phyloP scores from a whole-genome alignment of 2,888 invertebrate species.

The Pristionchus maxplancki region DNA sequence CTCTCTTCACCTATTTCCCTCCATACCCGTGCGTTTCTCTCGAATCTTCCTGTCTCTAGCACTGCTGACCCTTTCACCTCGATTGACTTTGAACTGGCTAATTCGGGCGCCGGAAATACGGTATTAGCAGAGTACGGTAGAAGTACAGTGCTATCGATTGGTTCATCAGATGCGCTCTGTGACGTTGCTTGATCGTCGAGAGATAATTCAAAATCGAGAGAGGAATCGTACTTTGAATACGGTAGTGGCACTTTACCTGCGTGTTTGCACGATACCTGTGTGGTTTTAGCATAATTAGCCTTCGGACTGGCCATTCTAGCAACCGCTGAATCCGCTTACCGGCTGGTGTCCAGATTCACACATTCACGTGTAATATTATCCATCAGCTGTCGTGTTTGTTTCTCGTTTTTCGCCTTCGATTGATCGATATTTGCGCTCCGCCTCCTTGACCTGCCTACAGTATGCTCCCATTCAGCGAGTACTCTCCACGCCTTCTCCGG shows the following conservation, averaged over 20 bases:
- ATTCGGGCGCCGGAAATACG: not conserved
- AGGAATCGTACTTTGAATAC: not conserved
- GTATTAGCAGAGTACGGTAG: not conserved
- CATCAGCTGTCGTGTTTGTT: not conserved
- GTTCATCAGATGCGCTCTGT: too few species aligned
- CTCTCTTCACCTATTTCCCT: not conserved
- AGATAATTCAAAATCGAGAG: not conserved
- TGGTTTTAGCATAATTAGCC: not conserved
- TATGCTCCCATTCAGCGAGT: not conserved
- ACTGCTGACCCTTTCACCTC: not conserved
- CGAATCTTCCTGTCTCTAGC: not conserved
- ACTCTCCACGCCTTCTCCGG: not conserved
- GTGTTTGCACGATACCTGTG: not conserved
- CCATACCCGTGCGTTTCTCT: not conserved
- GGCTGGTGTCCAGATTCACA: not conserved
- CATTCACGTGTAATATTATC: not conserved
- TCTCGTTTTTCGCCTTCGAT: not conserved
- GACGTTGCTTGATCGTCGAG: too few species aligned
- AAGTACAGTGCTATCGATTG: not conserved
- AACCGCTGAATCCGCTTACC: not conserved
- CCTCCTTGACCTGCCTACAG: not conserved
- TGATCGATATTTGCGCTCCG: not conserved
- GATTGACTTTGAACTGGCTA: not conserved
- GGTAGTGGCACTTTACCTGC: not conserved
- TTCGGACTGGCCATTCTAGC: not conserved